Evolutionary conservation across 2,797 vertebrate species (phyloP).

Genomic region (Linurgus olivaceus): DNA sequence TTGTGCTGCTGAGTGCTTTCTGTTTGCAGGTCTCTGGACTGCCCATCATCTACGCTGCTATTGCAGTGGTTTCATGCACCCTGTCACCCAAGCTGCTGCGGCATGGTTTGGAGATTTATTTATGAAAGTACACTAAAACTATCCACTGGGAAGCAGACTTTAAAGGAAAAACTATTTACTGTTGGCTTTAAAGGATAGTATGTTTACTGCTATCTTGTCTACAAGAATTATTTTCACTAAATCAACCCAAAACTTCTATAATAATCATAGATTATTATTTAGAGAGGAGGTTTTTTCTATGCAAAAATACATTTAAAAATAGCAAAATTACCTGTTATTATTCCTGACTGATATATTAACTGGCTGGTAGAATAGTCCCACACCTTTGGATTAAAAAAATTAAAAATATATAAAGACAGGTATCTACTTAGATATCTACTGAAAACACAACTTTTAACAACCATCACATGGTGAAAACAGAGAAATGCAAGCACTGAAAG

Average conservation of each 20-base stretch:
- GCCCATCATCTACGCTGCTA: background rate
- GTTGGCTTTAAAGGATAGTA: background rate
- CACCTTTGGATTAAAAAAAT: constrained; percentile 70
- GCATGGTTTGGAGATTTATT: background rate
- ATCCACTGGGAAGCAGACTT: background rate
- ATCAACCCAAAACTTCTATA: background rate
- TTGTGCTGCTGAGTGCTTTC: background rate
- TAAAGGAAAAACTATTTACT: background rate
- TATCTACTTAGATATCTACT: background rate
- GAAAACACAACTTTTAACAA: background rate
- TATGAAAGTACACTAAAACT: background rate
- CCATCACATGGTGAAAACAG: background rate
- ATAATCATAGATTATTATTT: background rate
- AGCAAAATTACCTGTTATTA: constrained; percentile 81
- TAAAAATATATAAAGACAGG: background rate
- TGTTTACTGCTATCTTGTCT: background rate
- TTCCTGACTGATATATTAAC: constrained; percentile 81
- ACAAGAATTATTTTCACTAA: background rate
- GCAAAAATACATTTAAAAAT: background rate
- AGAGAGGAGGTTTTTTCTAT: background rate
- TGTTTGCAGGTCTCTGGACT: background rate
- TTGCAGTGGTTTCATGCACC: background rate
- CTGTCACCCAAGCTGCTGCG: background rate
- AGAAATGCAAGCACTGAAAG: background rate
- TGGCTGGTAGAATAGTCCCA: constrained; percentile 80